A percentile compares a stretch with the other conserved stretches of the same genome.
Evolutionary conservation across 2,888 invertebrate species (phyloP).

Genomic region (Linnaemya vulpina): DNA sequence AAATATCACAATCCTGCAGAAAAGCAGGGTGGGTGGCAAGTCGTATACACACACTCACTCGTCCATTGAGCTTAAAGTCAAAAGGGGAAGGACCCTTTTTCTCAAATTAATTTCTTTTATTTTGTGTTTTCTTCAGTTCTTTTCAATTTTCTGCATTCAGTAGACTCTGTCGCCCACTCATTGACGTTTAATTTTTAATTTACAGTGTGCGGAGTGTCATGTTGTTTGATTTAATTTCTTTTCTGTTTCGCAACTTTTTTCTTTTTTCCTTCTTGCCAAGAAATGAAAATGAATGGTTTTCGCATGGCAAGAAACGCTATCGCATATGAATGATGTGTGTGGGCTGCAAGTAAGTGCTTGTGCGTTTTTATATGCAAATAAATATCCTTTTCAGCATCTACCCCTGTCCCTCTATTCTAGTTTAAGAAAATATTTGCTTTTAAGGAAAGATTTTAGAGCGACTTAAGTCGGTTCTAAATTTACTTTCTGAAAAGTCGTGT

Average conservation of each 20-base stretch:
- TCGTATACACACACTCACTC: neutral
- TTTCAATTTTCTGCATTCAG: conserved; percentile 44
- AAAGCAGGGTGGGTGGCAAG: neutral
- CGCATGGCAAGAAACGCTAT: conserved; percentile 35
- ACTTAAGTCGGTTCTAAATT: conserved; percentile 3
- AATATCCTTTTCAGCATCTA: conserved; percentile 42
- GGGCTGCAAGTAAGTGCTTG: conserved; percentile 35
- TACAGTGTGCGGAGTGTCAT: conserved; percentile 40
- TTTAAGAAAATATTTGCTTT: neutral
- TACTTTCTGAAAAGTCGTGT: neutral
- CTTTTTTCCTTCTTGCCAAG: conserved; percentile 32
- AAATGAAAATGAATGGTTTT: conserved; percentile 52
- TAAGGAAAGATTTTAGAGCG: neutral
- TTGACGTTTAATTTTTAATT: conserved; percentile 64
- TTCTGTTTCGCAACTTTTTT: conserved; percentile 23
- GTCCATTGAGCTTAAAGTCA: conserved; percentile 21
- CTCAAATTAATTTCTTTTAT: conserved; percentile 22
- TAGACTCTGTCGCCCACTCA: conserved; percentile 62
- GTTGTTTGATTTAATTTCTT: conserved; percentile 62
- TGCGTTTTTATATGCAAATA: neutral
- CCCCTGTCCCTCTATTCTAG: neutral
- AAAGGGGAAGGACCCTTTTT: conserved; percentile 27
- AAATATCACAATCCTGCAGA: neutral
- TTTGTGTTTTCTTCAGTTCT: conserved; percentile 21
- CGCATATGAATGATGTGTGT: conserved; percentile 33